Base-by-base conservation (phyloP, 2,797 vertebrate species). In the Helarctos malayanus region DNA sequence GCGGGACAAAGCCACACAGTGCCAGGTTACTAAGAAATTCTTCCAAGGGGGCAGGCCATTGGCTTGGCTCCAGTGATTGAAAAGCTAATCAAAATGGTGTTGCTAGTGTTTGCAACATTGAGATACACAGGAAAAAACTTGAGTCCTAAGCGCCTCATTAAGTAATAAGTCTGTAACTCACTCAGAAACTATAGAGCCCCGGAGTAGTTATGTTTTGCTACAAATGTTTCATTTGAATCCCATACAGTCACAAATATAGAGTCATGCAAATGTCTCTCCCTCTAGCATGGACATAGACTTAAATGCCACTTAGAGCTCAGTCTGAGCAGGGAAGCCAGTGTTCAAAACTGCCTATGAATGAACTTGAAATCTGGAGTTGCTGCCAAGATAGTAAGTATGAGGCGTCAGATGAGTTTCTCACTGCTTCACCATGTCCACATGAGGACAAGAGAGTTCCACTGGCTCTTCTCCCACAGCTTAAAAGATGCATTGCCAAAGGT, bases 171-270 rank as follows among this genome's bases (percentile, higher is more conserved):
- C 38, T 92, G 14, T 54, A 89, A 94, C 16, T 29, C 63, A 82
- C 38, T 90, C 18, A 91, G 49, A 96, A 97, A 68, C 16, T 21
- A 35, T 0, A 85, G 82, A 80, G 76, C 18, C 8, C 57, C 61
- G 47, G 18, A 45, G 68, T 75, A 79, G 82, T 57, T 57, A 80
- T 69, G 35, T 78, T 91, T 83, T 76, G 57, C 71, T 83, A 56
- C 41, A 54, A 56, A 8, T 25, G 25, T 82, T 96, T 95, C 68
- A 86, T 91, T 93, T 81, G 79, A 95, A 79, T 89, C 14, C 47
- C 27, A 27, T 47, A 88, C 52, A 90, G 57, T 61, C 82, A 75
- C 65, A 87, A 89, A 78, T 75, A 84, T 61, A 81, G 54, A 80
- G 69, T 80, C 63, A 61, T 61, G 57, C 91, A 91, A 84, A 80